Percentiles rank a stretch among this genome's conserved stretches.
phyloP scores from a whole-genome alignment of 2,797 vertebrate genomes.

The Coccyzus lansbergi region DNA sequence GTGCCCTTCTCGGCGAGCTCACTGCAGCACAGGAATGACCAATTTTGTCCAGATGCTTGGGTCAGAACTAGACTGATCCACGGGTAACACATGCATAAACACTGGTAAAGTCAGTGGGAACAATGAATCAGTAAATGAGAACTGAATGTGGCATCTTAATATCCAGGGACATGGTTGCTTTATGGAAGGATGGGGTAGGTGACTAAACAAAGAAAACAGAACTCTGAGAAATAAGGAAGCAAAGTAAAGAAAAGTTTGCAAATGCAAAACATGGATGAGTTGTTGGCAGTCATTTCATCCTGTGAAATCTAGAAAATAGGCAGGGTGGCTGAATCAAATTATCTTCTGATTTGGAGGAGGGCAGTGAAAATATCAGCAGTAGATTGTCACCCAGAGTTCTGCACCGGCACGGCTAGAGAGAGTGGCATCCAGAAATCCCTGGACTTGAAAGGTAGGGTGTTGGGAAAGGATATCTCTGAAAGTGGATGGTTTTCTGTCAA shows the following conservation, averaged over 20 bases:
- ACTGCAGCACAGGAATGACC: not conserved
- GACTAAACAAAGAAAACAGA: not conserved
- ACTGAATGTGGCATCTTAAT: not conserved
- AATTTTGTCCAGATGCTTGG: not conserved
- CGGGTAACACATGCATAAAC: not conserved
- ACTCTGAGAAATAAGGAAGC: not conserved
- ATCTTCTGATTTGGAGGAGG: not conserved
- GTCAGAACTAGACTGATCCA: not conserved
- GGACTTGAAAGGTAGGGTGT: not conserved
- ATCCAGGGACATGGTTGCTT: not conserved
- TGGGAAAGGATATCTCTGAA: not conserved
- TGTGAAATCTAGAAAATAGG: slow-evolving; percentile 23
- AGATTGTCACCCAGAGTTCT: not conserved
- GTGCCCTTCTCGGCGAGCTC: not conserved
- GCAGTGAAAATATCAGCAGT: not conserved
- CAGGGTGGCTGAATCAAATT: not conserved
- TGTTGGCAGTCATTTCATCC: slow-evolving; percentile 14
- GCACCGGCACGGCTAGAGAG: not conserved
- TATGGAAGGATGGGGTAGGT: not conserved
- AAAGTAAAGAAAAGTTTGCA: not conserved
- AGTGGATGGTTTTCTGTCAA: not conserved
- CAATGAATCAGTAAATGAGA: not conserved
- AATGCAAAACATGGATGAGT: not conserved
- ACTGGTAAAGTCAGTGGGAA: not conserved
- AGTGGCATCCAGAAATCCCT: not conserved